Evolutionary conservation across 1,140 invertebrate species (phyloP).

Genomic region (Ips nitidus): DNA sequence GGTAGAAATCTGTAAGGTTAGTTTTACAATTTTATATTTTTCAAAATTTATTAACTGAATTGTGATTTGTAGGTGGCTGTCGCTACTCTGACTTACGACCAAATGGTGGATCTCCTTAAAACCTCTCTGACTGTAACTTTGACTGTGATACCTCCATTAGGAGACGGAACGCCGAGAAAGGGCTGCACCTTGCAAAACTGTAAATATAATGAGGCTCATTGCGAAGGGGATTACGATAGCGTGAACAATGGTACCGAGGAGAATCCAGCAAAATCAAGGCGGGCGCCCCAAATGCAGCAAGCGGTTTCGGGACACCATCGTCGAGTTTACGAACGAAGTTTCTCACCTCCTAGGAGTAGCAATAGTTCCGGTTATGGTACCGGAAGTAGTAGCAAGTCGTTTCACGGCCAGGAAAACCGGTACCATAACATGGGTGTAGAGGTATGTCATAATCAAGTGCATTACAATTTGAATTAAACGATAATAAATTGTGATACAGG

Average conservation of each 20-base stretch:
- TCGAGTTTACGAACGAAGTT: slow-evolving; percentile 69
- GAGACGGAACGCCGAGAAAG: slow-evolving; percentile 53
- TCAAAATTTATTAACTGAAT: neutral
- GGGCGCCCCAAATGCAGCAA: slow-evolving; percentile 55
- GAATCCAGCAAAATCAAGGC: slow-evolving; percentile 42
- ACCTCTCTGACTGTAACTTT: slow-evolving; percentile 85
- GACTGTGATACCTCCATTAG: slow-evolving; percentile 74
- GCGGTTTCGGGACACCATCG: slow-evolving; percentile 61
- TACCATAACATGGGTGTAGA: slow-evolving; percentile 43
- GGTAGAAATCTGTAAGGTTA: slow-evolving; percentile 88
- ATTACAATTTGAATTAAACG: no score
- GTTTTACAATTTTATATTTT: slow-evolving; percentile 51
- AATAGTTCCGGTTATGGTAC: slow-evolving; percentile 85
- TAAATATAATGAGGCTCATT: slow-evolving; percentile 63
- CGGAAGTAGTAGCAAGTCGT: slow-evolving; percentile 71
- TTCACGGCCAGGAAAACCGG: slow-evolving; percentile 55
- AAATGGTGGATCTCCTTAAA: slow-evolving; percentile 91
- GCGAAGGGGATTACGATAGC: slow-evolving; percentile 75
- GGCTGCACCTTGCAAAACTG: slow-evolving; percentile 71
- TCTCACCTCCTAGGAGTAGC: slow-evolving; percentile 79
- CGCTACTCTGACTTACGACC: slow-evolving; percentile 86
- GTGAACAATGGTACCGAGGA: slow-evolving; percentile 42
- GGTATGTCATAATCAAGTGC: slow-evolving; percentile 6
- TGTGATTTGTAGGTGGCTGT: slow-evolving; percentile 64
- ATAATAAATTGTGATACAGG: slow-evolving; percentile 40